A percentile compares a stretch with the other conserved stretches of the same genome.
Conservation (phyloP, 1,140 invertebrate genomes). For the Stegodyphus dumicola region DNA sequence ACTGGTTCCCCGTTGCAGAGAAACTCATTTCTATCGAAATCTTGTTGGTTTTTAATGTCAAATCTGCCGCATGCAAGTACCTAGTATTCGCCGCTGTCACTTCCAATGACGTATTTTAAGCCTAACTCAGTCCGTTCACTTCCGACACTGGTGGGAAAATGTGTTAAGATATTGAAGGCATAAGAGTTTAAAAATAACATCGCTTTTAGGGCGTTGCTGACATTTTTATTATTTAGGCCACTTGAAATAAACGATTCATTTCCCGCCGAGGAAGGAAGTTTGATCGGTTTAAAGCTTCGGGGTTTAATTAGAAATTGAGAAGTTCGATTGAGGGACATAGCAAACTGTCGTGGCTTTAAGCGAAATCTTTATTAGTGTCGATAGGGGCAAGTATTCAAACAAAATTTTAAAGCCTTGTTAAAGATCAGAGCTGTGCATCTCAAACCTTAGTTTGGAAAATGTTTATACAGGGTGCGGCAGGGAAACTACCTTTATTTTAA, state of each 20-base stretch:
- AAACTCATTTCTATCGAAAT: background rate
- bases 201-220: slow-evolving; percentile 42
- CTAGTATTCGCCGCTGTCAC: slow-evolving; percentile 16
- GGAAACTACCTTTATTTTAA: no score
- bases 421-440: no score
- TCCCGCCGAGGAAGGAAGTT: slow-evolving; percentile 35
- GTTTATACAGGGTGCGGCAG: no score
- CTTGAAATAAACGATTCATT: slow-evolving; percentile 23
- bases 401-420: no score
- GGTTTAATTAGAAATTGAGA: background rate
- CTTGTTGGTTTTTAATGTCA: slow-evolving; percentile 30
- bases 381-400: no score
- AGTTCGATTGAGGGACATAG: background rate
- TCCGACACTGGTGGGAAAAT: slow-evolving; percentile 15
- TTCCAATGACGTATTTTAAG: background rate
- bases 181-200: slow-evolving; percentile 40
- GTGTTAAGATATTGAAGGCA: no score
- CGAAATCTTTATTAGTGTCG: no score
- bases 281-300: slow-evolving; percentile 25
- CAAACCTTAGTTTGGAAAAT: no score
- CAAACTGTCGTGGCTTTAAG: no score
- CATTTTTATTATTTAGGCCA: slow-evolving; percentile 45
- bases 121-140: slow-evolving; percentile 1
- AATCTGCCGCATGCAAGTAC: background rate
- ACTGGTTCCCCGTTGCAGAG: background rate